These are phyloP conservation scores for Megalurothrips usitatus DNA, from an alignment of 2,888 invertebrate genomes.

Conservation along the genomic window DNA sequence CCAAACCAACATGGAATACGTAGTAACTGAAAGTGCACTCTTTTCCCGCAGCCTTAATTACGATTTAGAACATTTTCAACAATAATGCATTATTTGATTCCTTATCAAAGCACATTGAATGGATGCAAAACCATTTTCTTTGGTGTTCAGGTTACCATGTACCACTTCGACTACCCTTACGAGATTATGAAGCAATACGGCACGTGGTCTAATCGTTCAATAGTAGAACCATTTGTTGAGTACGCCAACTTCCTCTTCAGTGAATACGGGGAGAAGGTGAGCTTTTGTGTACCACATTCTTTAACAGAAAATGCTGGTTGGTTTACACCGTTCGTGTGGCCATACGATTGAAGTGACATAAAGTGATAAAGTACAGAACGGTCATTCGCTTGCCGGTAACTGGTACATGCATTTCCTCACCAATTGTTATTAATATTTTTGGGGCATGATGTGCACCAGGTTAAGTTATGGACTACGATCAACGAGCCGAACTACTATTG, in stretches of 20 bases:
- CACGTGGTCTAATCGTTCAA: constrained; percentile 60
- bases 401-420: too few relatives aligned
- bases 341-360: too few relatives aligned
- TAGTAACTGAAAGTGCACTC: too few relatives aligned
- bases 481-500: constrained; percentile 52
- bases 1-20: neutral
- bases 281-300: neutral
- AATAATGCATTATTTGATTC: too few relatives aligned
- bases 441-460: constrained; percentile 30
- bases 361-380: too few relatives aligned
- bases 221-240: constrained; percentile 58
- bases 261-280: constrained; percentile 50
- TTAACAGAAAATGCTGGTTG: too few relatives aligned
- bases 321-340: too few relatives aligned
- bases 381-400: too few relatives aligned
- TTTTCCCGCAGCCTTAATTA: too few relatives aligned
- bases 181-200: constrained; percentile 48
- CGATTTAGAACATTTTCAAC: too few relatives aligned
- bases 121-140: too few relatives aligned
- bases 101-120: too few relatives aligned
- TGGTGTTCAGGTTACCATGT: constrained; percentile 39
- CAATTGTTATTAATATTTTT: neutral
- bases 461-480: constrained; percentile 59
- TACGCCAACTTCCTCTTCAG: constrained; percentile 54
- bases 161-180: constrained; percentile 62